phyloP scores from a whole-genome alignment of 2,797 vertebrate genomes.

The Jordanella pulchra region DNA sequence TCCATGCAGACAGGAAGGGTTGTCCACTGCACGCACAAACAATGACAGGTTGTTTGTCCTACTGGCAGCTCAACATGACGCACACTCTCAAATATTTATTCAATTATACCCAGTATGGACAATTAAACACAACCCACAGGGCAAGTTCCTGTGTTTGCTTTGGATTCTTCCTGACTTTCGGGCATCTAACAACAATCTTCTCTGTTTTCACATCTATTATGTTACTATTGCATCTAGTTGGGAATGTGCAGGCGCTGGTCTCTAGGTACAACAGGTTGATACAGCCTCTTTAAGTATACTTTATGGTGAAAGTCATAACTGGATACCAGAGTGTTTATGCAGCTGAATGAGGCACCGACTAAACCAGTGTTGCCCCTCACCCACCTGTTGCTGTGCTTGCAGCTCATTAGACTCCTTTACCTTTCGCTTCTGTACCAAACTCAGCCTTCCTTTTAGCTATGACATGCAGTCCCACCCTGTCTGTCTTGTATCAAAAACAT shows the following conservation, averaged over 20 bases:
- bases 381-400: background rate
- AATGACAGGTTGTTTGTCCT: conserved; percentile 1
- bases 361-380: background rate
- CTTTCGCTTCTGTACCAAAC: background rate
- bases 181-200: background rate
- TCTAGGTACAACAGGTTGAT: background rate
- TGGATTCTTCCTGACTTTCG: background rate
- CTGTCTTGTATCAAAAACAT: no score
- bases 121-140: background rate
- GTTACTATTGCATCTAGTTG: background rate
- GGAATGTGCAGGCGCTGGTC: background rate
- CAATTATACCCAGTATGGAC: background rate
- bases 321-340: background rate
- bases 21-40: conserved; percentile 4
- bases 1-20: conserved; percentile 3
- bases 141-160: background rate
- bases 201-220: background rate
- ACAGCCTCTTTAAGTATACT: background rate
- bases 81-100: conserved; percentile 6
- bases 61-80: conserved; percentile 1
- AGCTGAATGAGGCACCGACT: background rate
- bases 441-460: no score
- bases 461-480: no score
- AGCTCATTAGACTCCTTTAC: background rate
- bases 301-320: background rate